Base-by-base conservation (phyloP, 2,113 vertebrate species). In the Kobus ellipsiprymnus region DNA sequence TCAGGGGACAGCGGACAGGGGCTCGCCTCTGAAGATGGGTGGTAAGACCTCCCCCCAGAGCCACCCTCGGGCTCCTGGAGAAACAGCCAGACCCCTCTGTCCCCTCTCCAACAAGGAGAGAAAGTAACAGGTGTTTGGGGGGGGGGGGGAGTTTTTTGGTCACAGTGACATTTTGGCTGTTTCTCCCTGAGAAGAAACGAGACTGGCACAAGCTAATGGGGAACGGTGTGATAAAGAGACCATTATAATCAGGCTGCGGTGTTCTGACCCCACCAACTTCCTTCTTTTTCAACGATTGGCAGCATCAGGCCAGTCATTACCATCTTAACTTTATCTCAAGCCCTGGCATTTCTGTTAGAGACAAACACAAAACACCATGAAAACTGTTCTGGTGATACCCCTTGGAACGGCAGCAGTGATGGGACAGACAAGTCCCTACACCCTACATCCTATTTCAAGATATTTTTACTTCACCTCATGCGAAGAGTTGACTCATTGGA, bases 121-220 rank as follows among this genome's bases (percentile, higher is more conserved):
- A 81, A 50, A 82, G 40, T 2, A 78, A 71, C 86, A 48, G 57
- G 59, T 33, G n/a, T 23, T 74, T 71, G 6, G n/a, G 5, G 6
- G 27, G 29, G 29, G 13, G 25, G 13, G 12, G 54, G 54, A 19
- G 3, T 46, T 30, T 30, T 89, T 85, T 96, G 95, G 96, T 96
- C 96, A 90, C 33, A 11, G 40, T 94, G 97, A 96, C 96, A 97
- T 92, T 89, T 33, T 95, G 86, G 93, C 67, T 93, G 46, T 86
- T 33, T 27, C 46, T 55, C 64, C 48, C 60, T 7, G 21, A 57
- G 82, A 27, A 92, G 48, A 78, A 33, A 85, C 60, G 46, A 54
- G 33, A 48, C 48, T 54, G 67, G 96, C 40, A 83, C 36, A 52
- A 78, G 83, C 55, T 27, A 55, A 92, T 0, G 52, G 17, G 78